These are phyloP conservation scores for Willisornis vidua DNA, from an alignment of 2,113 vertebrate species.

Conservation along the genomic window DNA sequence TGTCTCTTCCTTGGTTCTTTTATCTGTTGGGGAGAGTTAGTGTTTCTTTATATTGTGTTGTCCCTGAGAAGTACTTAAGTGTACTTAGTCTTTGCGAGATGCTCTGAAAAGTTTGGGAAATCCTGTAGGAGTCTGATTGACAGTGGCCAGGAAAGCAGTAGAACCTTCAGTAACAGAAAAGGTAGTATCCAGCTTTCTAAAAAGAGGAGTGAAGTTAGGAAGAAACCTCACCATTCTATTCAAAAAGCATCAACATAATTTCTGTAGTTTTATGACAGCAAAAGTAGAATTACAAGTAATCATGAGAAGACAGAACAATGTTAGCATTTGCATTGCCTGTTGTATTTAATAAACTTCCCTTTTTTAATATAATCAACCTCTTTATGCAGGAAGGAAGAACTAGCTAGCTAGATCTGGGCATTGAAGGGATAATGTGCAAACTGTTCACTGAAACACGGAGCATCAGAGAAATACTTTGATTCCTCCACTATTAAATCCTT, in stretches of 20 bases:
- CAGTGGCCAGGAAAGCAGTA: not conserved
- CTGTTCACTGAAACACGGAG: not conserved
- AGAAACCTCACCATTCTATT: not conserved
- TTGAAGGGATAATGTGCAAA: not conserved
- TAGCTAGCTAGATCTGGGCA: not conserved
- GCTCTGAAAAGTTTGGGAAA: not conserved
- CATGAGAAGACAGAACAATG: not conserved
- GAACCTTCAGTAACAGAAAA: not conserved
- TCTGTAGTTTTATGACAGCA: not conserved
- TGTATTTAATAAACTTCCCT: not conserved
- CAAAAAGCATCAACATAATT: not conserved
- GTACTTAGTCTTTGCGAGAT: not conserved
- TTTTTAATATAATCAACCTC: not conserved
- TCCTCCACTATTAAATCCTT: not conserved
- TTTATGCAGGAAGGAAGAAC: not conserved
- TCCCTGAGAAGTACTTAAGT: not conserved
- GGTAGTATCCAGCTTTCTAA: not conserved
- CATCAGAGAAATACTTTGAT: not conserved
- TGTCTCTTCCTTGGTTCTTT: not conserved
- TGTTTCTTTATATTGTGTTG: not conserved
- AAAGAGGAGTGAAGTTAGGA: not conserved
- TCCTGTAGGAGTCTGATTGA: not conserved
- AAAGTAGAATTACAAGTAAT: not conserved
- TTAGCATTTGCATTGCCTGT: not conserved
- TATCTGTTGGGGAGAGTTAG: rapidly evolving